Percentiles rank a stretch among this genome's conserved stretches.
These are phyloP conservation scores for Ennomos quercinarius DNA, from an alignment of 2,888 invertebrate genomes.

Conservation along the genomic window DNA sequence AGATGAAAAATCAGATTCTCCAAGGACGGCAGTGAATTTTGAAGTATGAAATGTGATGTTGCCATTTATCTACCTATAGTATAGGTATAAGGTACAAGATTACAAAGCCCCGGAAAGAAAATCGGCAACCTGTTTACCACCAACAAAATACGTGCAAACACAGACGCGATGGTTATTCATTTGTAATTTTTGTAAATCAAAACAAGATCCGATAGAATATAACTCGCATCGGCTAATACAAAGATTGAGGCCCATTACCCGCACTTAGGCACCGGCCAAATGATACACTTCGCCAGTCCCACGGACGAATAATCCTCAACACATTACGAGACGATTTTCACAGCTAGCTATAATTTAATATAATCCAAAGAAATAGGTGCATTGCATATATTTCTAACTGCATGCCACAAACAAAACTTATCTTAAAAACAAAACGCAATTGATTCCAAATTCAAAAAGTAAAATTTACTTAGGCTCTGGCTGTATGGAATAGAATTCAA, in stretches of 20 bases:
- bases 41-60: no score
- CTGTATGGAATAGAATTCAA: conserved; percentile 49
- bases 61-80: no score
- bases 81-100: no score
- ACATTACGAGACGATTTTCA: conserved; percentile 84
- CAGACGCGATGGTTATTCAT: conserved; percentile 24
- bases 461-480: conserved; percentile 24
- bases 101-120: conserved; percentile 5
- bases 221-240: conserved; percentile 70
- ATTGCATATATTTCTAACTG: conserved; percentile 57
- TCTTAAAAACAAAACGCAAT: conserved; percentile 39
- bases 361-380: conserved; percentile 84
- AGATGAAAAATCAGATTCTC: no score
- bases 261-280: conserved; percentile 75
- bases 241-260: conserved; percentile 77
- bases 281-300: conserved; percentile 78
- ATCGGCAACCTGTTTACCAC: conserved; percentile 23
- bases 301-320: conserved; percentile 79
- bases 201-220: conserved; percentile 75
- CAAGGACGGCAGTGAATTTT: no score
- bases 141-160: conserved; percentile 25
- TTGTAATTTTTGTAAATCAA: conserved; percentile 49
- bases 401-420: conserved; percentile 48
- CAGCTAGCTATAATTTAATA: conserved; percentile 85
- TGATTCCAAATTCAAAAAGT: conserved; percentile 25